Evolutionary conservation across 2,888 invertebrate genomes (phyloP).

Genomic region (Agrilus cyanescens): DNA sequence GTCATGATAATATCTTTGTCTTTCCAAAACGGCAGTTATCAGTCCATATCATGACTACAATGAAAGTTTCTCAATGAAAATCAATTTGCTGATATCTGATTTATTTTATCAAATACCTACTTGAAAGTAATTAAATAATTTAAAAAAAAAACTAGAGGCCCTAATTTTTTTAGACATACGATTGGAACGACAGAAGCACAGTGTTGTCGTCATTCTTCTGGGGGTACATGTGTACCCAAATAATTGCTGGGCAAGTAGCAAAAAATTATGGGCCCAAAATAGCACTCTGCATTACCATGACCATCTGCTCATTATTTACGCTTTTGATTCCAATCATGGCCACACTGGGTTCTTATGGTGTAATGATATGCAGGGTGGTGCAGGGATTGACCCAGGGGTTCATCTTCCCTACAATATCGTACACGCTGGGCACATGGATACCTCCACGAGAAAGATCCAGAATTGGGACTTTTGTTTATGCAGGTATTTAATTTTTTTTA

Average conservation of each 20-base stretch:
- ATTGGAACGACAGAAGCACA: slow-evolving; percentile 43
- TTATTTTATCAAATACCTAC: too few relatives aligned
- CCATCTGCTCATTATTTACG: slow-evolving; percentile 50
- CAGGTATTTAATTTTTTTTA: slow-evolving; percentile 29
- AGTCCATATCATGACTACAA: too few relatives aligned
- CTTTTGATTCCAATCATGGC: slow-evolving; percentile 57
- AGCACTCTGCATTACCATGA: slow-evolving; percentile 44
- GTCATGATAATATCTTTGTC: too few relatives aligned
- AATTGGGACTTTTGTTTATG: slow-evolving; percentile 53
- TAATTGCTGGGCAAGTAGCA: slow-evolving; percentile 58
- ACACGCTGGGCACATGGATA: slow-evolving; percentile 62
- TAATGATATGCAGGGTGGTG: slow-evolving; percentile 52
- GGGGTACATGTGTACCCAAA: slow-evolving; percentile 63
- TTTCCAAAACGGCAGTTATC: too few relatives aligned
- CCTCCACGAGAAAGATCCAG: slow-evolving; percentile 57
- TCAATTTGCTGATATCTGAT: too few relatives aligned
- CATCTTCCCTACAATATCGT: slow-evolving; percentile 58
- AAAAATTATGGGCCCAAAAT: slow-evolving; percentile 62
- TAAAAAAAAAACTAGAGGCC: too few relatives aligned
- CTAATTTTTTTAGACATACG: slow-evolving; percentile 31
- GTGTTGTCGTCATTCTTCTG: slow-evolving; percentile 68
- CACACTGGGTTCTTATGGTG: slow-evolving; percentile 45
- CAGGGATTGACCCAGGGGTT: slow-evolving; percentile 67
- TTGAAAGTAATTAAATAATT: too few relatives aligned
- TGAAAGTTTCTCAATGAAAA: too few relatives aligned